Base-by-base conservation (phyloP, 1,140 invertebrate species). In the Metaphire vulgaris region DNA sequence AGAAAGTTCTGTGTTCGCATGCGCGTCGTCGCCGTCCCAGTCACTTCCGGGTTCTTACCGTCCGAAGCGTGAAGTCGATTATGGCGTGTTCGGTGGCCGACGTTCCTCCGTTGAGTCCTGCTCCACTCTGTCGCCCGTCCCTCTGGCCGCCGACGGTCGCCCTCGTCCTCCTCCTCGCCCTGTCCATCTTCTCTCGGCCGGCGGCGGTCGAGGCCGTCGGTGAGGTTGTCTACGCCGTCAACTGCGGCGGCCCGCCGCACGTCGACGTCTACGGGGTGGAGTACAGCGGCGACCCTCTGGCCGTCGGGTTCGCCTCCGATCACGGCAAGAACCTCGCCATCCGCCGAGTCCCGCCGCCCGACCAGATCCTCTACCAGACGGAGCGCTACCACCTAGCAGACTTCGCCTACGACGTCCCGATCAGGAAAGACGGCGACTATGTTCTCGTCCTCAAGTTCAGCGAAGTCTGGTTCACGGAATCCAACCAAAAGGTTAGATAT, bases 391-490 rank as follows among this genome's bases (percentile, higher is more conserved):
- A 86, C 79, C 79, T 81, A 67, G 82, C 80, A 32, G 85, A 81
- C 2, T 87, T 87, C 80, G 82, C 81, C n/a, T 86, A 87, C 76
- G 82, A 85, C 32, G 79, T 87, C 72, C 85, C 85, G 12, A 78
- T 86, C 12, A 69, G 28, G 1, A 79, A 79, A 73, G 84, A 86
- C 76, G 86, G 84, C 16, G 85, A 86, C 69, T 87, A 86, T 81
- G 83, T 86, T 2, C 66, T 87, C n/a, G 84, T 85, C 67, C 73
- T 87, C 69, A 87, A 87, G 78, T 87, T 87, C 78, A 83, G 83
- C 78, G 86, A 87, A 81, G 86, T 87, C 21, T 87, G 85, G 85
- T 87, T 87, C 76, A 84, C 84, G 32, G 81, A 83, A 26, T 78
- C 84, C 16, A 83, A 84, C 78, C 82, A 85, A 80, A 87, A 87